Conservation (phyloP, 2,888 invertebrate species). For the Platycnemis pennipes region DNA sequence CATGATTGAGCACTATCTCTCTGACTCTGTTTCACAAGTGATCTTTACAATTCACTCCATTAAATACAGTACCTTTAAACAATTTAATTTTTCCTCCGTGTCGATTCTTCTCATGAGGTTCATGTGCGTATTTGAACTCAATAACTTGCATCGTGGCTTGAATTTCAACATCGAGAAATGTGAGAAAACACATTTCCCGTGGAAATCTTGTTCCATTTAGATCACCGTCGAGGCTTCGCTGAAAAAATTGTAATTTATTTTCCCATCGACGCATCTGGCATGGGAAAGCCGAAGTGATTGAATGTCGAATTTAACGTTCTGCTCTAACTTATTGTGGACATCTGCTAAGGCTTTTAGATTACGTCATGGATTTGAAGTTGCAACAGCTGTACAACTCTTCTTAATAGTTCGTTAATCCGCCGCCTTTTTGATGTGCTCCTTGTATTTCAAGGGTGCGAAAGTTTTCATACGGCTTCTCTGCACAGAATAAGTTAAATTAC, state of each 20-base stretch:
- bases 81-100: background rate
- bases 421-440: no score
- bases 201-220: constrained; percentile 32
- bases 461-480: no score
- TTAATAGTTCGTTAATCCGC: no score
- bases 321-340: background rate
- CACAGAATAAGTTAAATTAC: no score
- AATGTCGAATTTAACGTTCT: background rate
- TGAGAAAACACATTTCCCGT: background rate
- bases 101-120: background rate
- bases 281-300: background rate
- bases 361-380: no score
- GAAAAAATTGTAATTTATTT: constrained; percentile 4
- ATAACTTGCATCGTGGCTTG: background rate
- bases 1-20: background rate
- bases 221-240: background rate
- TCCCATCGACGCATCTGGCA: background rate
- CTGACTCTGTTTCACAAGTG: background rate
- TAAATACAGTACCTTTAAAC: background rate
- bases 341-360: background rate
- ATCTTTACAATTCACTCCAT: background rate
- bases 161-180: constrained; percentile 12
- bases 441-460: no score
- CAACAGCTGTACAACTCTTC: no score
- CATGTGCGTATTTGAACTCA: background rate